phyloP scores from a whole-genome alignment of 2,888 invertebrate species.

The Heliconius ethilla region DNA sequence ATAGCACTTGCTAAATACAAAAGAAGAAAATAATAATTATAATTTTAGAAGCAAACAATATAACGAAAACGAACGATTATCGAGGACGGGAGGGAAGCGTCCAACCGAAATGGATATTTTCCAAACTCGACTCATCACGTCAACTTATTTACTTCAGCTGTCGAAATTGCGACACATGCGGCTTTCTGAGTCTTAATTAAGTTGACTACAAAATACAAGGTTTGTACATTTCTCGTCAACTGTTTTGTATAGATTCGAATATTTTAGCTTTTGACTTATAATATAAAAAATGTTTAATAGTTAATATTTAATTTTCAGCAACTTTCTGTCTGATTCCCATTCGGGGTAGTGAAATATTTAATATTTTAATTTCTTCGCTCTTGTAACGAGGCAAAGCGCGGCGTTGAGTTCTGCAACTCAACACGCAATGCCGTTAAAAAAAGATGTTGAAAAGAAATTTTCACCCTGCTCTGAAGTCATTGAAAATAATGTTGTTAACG shows the following conservation, averaged over 20 bases:
- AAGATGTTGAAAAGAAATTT: no score
- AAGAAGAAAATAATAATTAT: neutral
- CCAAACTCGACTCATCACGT: slow-evolving; percentile 30
- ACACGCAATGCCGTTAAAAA: no score
- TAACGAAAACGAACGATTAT: slow-evolving; percentile 10
- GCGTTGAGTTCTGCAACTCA: no score
- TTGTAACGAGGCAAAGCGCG: no score
- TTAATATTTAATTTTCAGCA: no score
- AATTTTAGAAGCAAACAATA: slow-evolving; percentile 8
- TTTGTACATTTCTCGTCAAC: neutral
- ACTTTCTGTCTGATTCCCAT: no score
- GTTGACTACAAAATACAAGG: slow-evolving; percentile 25
- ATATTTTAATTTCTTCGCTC: no score
- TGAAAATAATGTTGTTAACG: neutral
- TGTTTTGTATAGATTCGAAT: neutral
- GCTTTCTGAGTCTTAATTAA: slow-evolving; percentile 35
- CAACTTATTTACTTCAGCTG: slow-evolving; percentile 37
- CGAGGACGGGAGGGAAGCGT: slow-evolving; percentile 9
- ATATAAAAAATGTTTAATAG: no score
- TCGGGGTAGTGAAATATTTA: no score
- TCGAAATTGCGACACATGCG: slow-evolving; percentile 35
- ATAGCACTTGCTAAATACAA: neutral
- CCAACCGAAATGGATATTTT: slow-evolving; percentile 25
- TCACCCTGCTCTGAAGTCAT: neutral
- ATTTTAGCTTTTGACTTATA: neutral